phyloP scores from a whole-genome alignment of 2,113 vertebrate genomes.

The Neolamprologus devosi region DNA sequence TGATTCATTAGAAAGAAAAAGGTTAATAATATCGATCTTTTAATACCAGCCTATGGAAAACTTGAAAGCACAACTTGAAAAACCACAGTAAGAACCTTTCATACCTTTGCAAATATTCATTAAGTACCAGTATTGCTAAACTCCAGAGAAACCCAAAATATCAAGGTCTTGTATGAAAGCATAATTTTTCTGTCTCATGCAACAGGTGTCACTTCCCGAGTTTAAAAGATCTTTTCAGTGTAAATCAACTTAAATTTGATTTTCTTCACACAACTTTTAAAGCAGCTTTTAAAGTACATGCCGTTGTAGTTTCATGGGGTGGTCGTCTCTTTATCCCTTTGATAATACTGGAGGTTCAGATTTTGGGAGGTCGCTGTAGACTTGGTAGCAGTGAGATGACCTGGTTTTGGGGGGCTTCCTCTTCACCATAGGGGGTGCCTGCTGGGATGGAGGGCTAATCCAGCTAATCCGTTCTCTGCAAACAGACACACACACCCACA shows the following conservation, averaged over 20 bases:
- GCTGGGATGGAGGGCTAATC: conserved; percentile 66
- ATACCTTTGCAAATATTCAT: neutral
- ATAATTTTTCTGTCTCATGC: neutral
- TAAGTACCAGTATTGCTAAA: neutral
- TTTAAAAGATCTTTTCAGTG: neutral
- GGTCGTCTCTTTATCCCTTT: neutral
- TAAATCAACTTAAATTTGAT: neutral
- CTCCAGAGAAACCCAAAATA: neutral
- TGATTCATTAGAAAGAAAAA: neutral
- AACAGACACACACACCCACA: conserved; percentile 26
- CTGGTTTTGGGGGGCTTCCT: conserved; percentile 61
- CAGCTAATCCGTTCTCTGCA: conserved; percentile 69
- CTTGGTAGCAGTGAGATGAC: conserved; percentile 50
- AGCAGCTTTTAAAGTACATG: neutral
- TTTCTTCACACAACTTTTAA: neutral
- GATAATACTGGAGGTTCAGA: neutral
- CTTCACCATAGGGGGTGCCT: conserved; percentile 62
- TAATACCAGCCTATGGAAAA: neutral
- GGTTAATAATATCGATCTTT: neutral
- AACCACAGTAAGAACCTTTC: neutral
- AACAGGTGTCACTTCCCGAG: neutral
- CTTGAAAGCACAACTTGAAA: neutral
- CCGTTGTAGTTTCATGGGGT: neutral
- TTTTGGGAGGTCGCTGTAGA: conserved; percentile 38
- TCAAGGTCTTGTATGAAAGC: neutral